Base-by-base conservation (phyloP, 1,140 invertebrate species). In the Drosophila sproati region DNA sequence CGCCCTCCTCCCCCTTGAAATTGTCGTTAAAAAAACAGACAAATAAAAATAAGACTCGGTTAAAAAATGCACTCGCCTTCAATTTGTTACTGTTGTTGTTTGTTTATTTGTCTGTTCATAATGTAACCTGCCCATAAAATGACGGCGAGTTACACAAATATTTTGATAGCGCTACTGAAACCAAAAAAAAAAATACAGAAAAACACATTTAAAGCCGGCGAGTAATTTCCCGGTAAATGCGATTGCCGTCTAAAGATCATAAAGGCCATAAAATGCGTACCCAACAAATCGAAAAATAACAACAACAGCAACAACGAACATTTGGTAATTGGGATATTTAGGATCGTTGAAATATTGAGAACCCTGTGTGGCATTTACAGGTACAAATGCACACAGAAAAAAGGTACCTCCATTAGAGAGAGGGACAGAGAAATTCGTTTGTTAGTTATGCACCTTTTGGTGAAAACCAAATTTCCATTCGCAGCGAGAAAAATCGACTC, bases 81-180 rank as follows among this genome's bases (percentile, higher is more conserved):
- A 87, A 88, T 87, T 87, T 88, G 76, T 85, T 68, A 67, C 63
- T 77, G 64, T 31, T 32, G 20, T 20, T 32, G 20, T 20, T 20
- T 20, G 20, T 20, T 20, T 20, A 20, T 20, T 20, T 20, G 20
- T 50, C 8, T 12, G 47, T 41, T 41, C 54, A 54, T 67, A 69
- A 79, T 47, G 70, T 71, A 76, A 76, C 67, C 55, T 75, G 66
- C 35, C 61, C 69, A 70, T 81, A 78, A 20, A 78, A 75, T 86
- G 71, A 66, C 57, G 45, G 39, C 45, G 39, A 89, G 69, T 88
- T 83, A 83, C 83, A 83, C 80, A 88, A 87, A 88, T 83, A 87
- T 87, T 87, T 83, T 87, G 80, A 87, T 88, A 75, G 59, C 39
- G 67, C 67, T 75, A 71, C 73, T 52, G 67, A 54, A 47, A 43